These are phyloP conservation scores for Maccullochella peelii DNA, from an alignment of 2,113 vertebrate genomes.

Conservation along the genomic window DNA sequence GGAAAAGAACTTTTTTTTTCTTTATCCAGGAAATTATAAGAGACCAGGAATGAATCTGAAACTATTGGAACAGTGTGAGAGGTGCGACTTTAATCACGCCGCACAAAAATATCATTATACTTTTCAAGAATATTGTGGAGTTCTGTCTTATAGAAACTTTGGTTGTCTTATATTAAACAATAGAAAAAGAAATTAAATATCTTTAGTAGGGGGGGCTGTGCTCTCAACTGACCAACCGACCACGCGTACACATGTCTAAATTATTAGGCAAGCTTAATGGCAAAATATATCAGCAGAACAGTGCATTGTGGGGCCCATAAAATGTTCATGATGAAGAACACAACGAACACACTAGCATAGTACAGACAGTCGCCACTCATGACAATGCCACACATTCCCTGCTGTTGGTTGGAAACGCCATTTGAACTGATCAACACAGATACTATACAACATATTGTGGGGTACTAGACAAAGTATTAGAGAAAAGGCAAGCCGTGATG, in stretches of 20 bases:
- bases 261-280: background rate
- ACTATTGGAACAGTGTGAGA: slow-evolving; percentile 52
- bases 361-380: background rate
- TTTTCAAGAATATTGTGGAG: slow-evolving; percentile 6
- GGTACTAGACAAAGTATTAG: no score
- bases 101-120: background rate
- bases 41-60: slow-evolving; percentile 68
- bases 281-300: background rate
- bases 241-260: background rate
- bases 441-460: no score
- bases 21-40: slow-evolving; percentile 69
- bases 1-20: slow-evolving; percentile 65
- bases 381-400: background rate
- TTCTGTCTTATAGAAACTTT: background rate
- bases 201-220: background rate
- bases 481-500: background rate
- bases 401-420: background rate
- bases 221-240: background rate
- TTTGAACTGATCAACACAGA: background rate
- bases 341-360: background rate
- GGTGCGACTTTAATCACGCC: slow-evolving; percentile 59
- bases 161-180: background rate
- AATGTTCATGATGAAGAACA: background rate
- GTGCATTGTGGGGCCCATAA: background rate
- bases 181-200: background rate